A percentile compares a stretch with the other conserved stretches of the same genome.
phyloP scores from a whole-genome alignment of 2,797 vertebrate genomes.

The Denticeps clupeoides region DNA sequence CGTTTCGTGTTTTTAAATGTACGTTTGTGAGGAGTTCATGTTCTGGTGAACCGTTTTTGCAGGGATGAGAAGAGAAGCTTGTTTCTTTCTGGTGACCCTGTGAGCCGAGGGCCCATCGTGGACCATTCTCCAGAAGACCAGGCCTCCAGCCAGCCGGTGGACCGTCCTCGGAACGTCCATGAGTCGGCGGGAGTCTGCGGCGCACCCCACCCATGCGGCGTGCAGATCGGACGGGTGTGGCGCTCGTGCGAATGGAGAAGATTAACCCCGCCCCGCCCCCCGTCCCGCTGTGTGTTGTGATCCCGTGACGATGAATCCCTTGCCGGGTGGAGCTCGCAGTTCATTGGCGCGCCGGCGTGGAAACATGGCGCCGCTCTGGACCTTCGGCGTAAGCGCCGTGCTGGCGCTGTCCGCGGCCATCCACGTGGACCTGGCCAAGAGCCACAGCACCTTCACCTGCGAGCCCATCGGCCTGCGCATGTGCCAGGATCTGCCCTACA shows the following conservation, averaged over 20 bases:
- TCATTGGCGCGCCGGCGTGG: too few relatives aligned
- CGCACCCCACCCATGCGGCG: constrained; percentile 8
- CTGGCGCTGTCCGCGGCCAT: constrained; percentile 37
- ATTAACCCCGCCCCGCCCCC: constrained; percentile 8
- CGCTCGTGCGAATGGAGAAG: constrained; percentile 9
- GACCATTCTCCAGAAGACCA: too few relatives aligned
- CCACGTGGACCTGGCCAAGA: constrained; percentile 52
- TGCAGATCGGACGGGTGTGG: constrained; percentile 21
- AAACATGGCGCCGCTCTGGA: constrained; percentile 19
- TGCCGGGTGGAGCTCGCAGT: too few relatives aligned
- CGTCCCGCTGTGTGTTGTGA: background rate
- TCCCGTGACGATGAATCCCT: constrained; percentile 13
- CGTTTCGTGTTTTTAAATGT: too few relatives aligned
- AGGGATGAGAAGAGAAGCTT: too few relatives aligned
- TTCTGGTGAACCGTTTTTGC: too few relatives aligned
- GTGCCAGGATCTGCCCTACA: constrained; percentile 96
- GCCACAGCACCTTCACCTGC: constrained; percentile 90
- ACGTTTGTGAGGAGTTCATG: too few relatives aligned
- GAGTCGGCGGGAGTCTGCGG: too few relatives aligned
- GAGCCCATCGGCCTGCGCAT: constrained; percentile 90
- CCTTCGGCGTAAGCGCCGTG: constrained; percentile 30
- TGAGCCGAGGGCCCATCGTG: too few relatives aligned
- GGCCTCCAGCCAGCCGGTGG: too few relatives aligned
- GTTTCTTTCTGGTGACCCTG: too few relatives aligned
- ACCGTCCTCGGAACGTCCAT: too few relatives aligned